Evolutionary conservation across 2,888 invertebrate genomes (phyloP), one percentile per base, ranked within the genome.

Genomic region (Lasioglossum malachurum): DNA sequence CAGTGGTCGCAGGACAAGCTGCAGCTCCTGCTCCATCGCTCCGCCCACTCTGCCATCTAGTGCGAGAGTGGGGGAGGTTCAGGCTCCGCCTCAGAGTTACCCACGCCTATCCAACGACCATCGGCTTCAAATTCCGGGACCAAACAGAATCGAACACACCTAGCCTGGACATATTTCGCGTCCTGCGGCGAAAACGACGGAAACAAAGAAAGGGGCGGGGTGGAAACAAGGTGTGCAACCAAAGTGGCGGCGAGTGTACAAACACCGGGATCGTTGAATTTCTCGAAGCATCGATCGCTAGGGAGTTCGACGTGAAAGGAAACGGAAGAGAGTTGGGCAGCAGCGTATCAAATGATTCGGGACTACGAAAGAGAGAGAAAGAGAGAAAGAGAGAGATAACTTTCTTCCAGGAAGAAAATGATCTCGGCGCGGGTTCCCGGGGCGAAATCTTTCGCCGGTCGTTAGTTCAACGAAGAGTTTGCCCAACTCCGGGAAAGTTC

Each of bases 181-280:
- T 35, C 35, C 19, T 35, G 67, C 35, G 19, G 35, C 64, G 64
- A 35, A 38, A 19, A 19, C 35, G 23, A 67, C 35, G 69, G 23
- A 38, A 38, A 38, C 23, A 38, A 69, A 38, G 38, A 69, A 23
- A 69, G 69, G 69, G 38, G 38, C 19, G 19, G 38, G 10, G 35
- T n/a, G n/a, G 38, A 38, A 38, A 69, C 64, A 19, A 64, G 31
- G 3, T 31, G 64, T 31, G 31, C 27, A 69, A 35, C 38, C 69
- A 38, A 38, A 38, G 23, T 23, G 23, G 23, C 57, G n/a, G 14
- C 64, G 31, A 7, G 8, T 19, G 31, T 64, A 64, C 64, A 31
- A 8, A 31, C 64, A 31, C 23, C 10, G 35, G 35, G 64, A 64
- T 73, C 73, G 83, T 77, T 84, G 57, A 75, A 71, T 75, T 41